A percentile compares a stretch with the other conserved stretches of the same genome.
phyloP scores from a whole-genome alignment of 2,888 invertebrate species.

The Actias luna region DNA sequence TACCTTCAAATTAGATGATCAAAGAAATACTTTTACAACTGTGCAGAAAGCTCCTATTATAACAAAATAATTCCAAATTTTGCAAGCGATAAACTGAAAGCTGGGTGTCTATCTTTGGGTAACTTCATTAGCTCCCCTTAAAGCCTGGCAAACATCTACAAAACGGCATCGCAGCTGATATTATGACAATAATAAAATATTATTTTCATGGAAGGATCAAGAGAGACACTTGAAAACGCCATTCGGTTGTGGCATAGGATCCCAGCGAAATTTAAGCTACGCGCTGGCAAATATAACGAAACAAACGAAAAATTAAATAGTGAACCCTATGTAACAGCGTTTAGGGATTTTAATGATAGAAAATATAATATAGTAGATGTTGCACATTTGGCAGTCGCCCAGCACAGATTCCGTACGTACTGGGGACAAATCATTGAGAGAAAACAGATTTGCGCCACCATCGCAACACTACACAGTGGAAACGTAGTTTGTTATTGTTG shows the following conservation, averaged over 20 bases:
- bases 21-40: not conserved
- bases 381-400: conserved; percentile 76
- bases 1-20: not conserved
- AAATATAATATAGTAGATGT: conserved; percentile 42
- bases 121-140: conserved; percentile 28
- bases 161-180: conserved; percentile 45
- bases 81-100: not conserved
- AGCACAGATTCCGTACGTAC: conserved; percentile 72
- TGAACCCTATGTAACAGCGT: conserved; percentile 30
- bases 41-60: too few relatives aligned
- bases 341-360: conserved; percentile 28
- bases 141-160: conserved; percentile 45
- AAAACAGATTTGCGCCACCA: conserved; percentile 76
- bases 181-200: conserved; percentile 69
- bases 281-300: conserved; percentile 45
- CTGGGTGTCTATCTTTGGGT: not conserved
- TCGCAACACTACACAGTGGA: conserved; percentile 49
- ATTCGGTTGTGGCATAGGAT: conserved; percentile 53
- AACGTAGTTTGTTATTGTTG: conserved; percentile 65
- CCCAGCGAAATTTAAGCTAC: conserved; percentile 65
- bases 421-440: conserved; percentile 78
- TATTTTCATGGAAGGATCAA: conserved; percentile 71
- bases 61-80: not conserved
- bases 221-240: conserved; percentile 55
- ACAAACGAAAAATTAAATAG: conserved; percentile 21